Base-by-base conservation (phyloP, 2,797 vertebrate species). In the Liasis olivaceus region DNA sequence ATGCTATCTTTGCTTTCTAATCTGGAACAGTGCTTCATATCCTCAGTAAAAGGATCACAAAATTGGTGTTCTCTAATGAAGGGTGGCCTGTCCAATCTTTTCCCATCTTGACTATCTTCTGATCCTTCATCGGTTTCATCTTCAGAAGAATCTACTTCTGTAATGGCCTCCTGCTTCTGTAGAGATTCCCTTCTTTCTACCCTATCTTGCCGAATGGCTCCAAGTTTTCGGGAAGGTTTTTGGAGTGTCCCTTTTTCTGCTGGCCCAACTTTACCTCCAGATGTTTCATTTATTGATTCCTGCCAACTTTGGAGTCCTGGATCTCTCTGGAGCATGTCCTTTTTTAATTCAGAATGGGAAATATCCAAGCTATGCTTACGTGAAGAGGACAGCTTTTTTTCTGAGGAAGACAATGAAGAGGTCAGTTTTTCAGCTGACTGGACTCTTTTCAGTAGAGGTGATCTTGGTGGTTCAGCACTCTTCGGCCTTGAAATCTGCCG, bases 121-220 rank as follows among this genome's bases (percentile, higher is more conserved):
- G 99, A 99, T 62, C 98, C 99, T 93, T 99, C 99, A 24, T 99
- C 99, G 0, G 98, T 98, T 97, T 99, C 99, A 95, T 99, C 99
- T 97, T 99, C 99, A 0, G 99, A 99, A 2, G 98, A 99, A 95
- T 99, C 99, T 2, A 99, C 99, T 96, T 99, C 99, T 15, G 98
- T 98, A 94, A 99, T 99, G 95, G 99, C 99, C 95, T 99, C 99
- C 64, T 99, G 99, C 94, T 99, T 99, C 96, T 99, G 99, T 86
- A 99, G 97, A 0, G 99, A 99, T 94, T 99, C 99, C 14, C 99
- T 97, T 47, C 99, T 98, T 95, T 99, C 99, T 3, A 98, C 99
- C 0, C 99, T 95, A 97, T 99, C 99, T 95, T 99, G 99, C 4
- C 99, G 97, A 93, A 99, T 99, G 87, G 99, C 98, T 0, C 98